phyloP scores from a whole-genome alignment of 2,888 invertebrate genomes.

The Bibio marci region DNA sequence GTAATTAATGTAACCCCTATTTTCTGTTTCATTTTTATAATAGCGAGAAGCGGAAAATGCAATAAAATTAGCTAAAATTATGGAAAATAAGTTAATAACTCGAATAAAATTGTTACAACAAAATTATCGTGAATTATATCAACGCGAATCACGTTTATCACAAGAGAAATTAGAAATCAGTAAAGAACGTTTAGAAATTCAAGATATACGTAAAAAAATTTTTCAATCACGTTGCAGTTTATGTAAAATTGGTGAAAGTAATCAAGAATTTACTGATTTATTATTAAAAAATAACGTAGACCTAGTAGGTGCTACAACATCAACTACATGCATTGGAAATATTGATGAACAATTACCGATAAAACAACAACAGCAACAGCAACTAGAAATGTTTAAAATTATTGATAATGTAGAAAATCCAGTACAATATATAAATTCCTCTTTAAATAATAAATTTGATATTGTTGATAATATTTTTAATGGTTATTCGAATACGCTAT shows the following conservation, averaged over 20 bases:
- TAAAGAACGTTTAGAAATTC: conserved; percentile 23
- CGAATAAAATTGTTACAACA: conserved; percentile 21
- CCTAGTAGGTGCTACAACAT: no score
- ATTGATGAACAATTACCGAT: no score
- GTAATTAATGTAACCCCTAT: no score
- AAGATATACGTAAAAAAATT: conserved; percentile 18
- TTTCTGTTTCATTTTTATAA: background rate
- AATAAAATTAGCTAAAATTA: conserved; percentile 5
- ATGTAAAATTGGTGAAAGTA: conserved; percentile 23
- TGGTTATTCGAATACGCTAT: background rate
- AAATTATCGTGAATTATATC: conserved; percentile 20
- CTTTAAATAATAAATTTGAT: background rate
- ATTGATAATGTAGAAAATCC: no score
- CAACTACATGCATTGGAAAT: no score
- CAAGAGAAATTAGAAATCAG: conserved; percentile 23
- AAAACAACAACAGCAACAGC: no score
- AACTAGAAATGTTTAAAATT: no score
- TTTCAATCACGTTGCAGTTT: conserved; percentile 23
- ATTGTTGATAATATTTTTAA: background rate
- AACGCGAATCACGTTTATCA: conserved; percentile 23
- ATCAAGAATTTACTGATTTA: conserved; percentile 16
- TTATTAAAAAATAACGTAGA: conserved; percentile 8
- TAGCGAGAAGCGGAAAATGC: conserved; percentile 7
- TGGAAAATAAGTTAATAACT: conserved; percentile 20
- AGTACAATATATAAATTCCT: no score